Conservation (phyloP, 2,113 vertebrate genomes). For the Vimba vimba region DNA sequence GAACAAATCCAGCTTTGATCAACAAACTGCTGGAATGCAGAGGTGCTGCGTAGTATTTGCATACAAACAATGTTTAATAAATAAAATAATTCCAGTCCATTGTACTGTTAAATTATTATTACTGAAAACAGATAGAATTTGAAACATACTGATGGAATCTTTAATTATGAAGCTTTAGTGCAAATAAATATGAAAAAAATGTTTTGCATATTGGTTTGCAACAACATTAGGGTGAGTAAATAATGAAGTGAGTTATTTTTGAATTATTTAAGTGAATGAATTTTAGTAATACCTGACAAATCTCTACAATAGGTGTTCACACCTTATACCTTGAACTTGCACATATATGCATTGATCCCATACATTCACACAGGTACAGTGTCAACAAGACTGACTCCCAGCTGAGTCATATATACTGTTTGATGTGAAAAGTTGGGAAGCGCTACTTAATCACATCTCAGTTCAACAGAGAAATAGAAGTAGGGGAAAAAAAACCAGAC, state of each 20-base stretch:
- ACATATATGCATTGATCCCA: background rate
- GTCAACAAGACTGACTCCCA: background rate
- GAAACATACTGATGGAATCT: background rate
- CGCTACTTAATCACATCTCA: conserved; percentile 13
- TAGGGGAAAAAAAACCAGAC: background rate
- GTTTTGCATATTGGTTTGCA: background rate
- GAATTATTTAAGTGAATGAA: too few relatives aligned
- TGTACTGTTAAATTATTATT: background rate
- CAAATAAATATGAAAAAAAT: background rate
- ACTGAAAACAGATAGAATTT: background rate
- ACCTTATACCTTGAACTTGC: background rate
- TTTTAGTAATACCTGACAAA: background rate
- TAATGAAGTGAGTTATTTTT: background rate
- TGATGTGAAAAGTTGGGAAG: conserved; percentile 8
- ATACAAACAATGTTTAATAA: background rate
- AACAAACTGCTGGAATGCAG: background rate
- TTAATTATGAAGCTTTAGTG: background rate
- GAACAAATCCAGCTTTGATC: background rate
- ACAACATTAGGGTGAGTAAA: background rate
- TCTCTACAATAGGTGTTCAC: background rate
- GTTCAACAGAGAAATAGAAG: conserved; percentile 30
- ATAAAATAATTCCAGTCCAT: conserved; percentile 3
- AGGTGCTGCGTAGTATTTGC: background rate
- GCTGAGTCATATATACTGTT: conserved; percentile 15
- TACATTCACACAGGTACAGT: background rate